Evolutionary conservation across 2,113 vertebrate species (phyloP), one percentile per base, ranked within the genome.

Genomic region (Caretta caretta): DNA sequence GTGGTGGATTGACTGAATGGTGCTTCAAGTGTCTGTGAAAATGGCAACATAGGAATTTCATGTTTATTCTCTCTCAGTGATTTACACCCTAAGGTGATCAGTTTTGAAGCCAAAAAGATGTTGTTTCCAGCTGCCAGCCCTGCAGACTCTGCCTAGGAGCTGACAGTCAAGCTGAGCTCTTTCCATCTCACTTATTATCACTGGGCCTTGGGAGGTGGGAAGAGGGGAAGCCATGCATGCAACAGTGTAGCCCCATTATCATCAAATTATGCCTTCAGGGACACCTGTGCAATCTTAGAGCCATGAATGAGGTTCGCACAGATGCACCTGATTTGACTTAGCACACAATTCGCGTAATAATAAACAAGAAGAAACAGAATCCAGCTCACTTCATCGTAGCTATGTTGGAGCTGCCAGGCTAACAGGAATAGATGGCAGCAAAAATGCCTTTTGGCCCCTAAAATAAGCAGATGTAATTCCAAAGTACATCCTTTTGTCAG

Each of bases 61-160:
- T 92, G 83, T 90, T 51, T 22, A 93, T 86, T 50, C 46, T 75
- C 48, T 80, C 56, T 78, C 84, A 53, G 90, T 10, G 65, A 19
- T 85, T 96, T 93, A 89, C 92, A 94, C 93, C 81, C 91, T 27
- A 79, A 56, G 84, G 88, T 83, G 84, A 53, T 84, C 62, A 2
- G 83, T 94, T 95, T 91, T 94, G 94, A 94, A 94, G 93, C 80
- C 65, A 51, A 59, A 72, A 96, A 94, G 96, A 65, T 94, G 91
- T 96, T 94, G 93, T 96, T 95, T 92, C 84, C 81, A 76, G 85
- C 90, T 76, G 86, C 48, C 22, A 83, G 69, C 19, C n/a, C 35
- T 72, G 84, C 89, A n/a, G 90, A 88, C 54, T 76, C 90, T 86
- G 94, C n/a, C 78, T 29, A 86, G 75, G 89, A 96, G 48, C 83